Conservation (phyloP, 2,888 invertebrate species). For the Ochlodes sylvanus region DNA sequence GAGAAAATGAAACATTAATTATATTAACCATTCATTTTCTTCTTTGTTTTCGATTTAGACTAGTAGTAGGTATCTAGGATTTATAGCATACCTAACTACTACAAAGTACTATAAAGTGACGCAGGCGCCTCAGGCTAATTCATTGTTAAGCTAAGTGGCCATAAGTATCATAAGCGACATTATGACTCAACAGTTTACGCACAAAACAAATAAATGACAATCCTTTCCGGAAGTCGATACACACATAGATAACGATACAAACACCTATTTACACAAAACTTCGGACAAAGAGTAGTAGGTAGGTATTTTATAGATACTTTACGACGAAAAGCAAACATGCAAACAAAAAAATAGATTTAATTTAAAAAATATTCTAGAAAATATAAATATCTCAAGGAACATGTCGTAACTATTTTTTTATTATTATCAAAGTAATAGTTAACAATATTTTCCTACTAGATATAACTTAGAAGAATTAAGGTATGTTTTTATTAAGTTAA, state of each 20-base stretch:
- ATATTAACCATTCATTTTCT: background rate
- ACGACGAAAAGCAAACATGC: too few relatives aligned
- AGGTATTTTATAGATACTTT: too few relatives aligned
- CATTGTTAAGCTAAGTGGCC: conserved; percentile 1
- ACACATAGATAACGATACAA: background rate
- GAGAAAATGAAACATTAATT: background rate
- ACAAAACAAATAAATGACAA: conserved; percentile 31
- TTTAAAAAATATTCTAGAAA: too few relatives aligned
- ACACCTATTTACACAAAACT: background rate
- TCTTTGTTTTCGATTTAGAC: background rate
- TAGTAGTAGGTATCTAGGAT: background rate
- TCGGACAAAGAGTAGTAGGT: background rate
- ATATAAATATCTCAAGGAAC: too few relatives aligned
- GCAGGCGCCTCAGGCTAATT: background rate
- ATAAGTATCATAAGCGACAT: conserved; percentile 2
- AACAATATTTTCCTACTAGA: too few relatives aligned
- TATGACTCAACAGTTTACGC: conserved; percentile 32
- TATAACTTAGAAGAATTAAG: too few relatives aligned
- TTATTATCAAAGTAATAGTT: too few relatives aligned
- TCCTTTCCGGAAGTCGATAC: conserved; percentile 29
- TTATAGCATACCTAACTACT: too few relatives aligned
- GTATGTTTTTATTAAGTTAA: too few relatives aligned
- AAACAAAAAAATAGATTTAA: too few relatives aligned
- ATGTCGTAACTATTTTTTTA: too few relatives aligned
- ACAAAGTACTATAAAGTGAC: background rate